Percentiles rank a stretch among this genome's conserved stretches.
Conservation (phyloP, 2,888 invertebrate species). For the Napeogenes inachia region DNA sequence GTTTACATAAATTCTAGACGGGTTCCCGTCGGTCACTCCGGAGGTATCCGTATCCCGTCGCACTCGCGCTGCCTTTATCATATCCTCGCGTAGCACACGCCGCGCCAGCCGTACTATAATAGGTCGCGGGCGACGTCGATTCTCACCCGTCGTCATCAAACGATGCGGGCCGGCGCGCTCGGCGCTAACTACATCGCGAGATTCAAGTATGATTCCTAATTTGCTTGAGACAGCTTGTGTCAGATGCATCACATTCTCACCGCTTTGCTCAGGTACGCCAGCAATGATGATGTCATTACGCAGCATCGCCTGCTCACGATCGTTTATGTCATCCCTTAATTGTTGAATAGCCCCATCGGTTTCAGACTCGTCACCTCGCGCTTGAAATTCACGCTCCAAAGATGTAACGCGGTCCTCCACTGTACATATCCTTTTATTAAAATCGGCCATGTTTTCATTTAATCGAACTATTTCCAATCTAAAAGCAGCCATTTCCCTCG, state of each 20-base stretch:
- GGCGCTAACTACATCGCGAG: constrained; percentile 3
- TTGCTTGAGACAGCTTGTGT: constrained; percentile 2
- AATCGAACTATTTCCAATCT: background rate
- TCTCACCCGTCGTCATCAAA: constrained; percentile 2
- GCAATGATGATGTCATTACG: constrained; percentile 6
- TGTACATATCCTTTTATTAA: background rate
- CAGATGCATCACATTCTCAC: constrained; percentile 8
- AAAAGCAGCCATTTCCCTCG: background rate
- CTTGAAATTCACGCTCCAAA: background rate
- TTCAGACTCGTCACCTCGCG: background rate
- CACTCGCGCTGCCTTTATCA: constrained; percentile 12
- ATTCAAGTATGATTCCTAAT: constrained; percentile 2
- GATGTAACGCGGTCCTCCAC: background rate
- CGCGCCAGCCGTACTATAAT: constrained; percentile 18
- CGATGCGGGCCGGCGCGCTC: constrained; percentile 13
- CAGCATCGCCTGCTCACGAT: background rate
- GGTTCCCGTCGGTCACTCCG: constrained; percentile 6
- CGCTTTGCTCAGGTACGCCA: constrained; percentile 1
- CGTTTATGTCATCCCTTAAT: background rate
- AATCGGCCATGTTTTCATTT: background rate
- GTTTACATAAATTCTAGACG: constrained; percentile 2
- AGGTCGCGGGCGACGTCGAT: constrained; percentile 13
- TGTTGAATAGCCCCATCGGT: background rate
- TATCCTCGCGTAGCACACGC: constrained; percentile 17
- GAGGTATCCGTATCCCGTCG: background rate